Conservation (phyloP, 2,888 invertebrate genomes). For the Halocaridina rubra region DNA sequence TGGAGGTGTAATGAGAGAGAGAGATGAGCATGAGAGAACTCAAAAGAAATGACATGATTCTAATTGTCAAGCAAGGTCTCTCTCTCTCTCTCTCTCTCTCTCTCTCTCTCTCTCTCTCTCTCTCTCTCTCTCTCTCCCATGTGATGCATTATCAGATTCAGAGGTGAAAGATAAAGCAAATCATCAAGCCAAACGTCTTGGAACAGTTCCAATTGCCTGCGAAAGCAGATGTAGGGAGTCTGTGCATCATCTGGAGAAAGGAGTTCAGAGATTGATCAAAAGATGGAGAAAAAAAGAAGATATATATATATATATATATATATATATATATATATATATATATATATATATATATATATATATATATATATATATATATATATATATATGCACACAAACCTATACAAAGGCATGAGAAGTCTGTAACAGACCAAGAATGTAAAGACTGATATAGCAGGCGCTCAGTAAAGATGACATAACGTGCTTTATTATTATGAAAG, state of each 20-base stretch:
- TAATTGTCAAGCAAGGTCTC: background rate
- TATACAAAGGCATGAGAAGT: too few relatives aligned
- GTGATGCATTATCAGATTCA: background rate
- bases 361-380: background rate
- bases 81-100: conserved; percentile 22
- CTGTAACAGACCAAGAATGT: too few relatives aligned
- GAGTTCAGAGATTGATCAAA: background rate
- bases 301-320: background rate
- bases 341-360: background rate
- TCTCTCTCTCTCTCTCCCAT: background rate
- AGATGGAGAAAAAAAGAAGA: background rate
- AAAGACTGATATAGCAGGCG: too few relatives aligned
- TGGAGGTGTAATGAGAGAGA: background rate
- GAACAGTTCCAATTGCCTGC: background rate
- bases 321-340: background rate
- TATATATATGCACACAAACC: background rate
- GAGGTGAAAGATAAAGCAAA: background rate
- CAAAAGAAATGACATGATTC: background rate
- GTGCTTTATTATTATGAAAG: too few relatives aligned
- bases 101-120: background rate
- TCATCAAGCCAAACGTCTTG: background rate
- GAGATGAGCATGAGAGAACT: background rate
- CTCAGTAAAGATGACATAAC: background rate
- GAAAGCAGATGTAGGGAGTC: background rate
- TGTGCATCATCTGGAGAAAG: background rate